A percentile compares a stretch with the other conserved stretches of the same genome.
These are phyloP conservation scores for Leptonema lineaticorne DNA, from an alignment of 1,140 invertebrate species.

Conservation along the genomic window DNA sequence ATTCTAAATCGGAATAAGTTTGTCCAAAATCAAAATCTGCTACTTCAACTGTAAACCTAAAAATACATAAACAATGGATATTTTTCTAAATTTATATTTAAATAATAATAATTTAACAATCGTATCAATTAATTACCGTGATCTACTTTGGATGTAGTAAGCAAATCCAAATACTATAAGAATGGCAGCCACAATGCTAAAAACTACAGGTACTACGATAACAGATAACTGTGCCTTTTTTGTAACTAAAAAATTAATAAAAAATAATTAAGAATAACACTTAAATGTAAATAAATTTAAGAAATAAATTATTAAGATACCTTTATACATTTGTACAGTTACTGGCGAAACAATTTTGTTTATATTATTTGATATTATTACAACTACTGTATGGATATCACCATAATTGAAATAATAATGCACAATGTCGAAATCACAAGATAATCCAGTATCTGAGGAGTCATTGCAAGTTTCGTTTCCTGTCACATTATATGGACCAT, in stretches of 20 bases:
- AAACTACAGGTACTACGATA: slow-evolving; percentile 79
- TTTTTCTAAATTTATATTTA: too few species aligned
- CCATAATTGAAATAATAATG: slow-evolving; percentile 69
- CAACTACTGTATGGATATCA: slow-evolving; percentile 68
- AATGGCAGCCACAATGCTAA: slow-evolving; percentile 75
- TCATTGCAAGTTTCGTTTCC: slow-evolving; percentile 72
- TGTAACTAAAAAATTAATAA: slow-evolving; percentile 60
- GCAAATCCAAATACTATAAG: slow-evolving; percentile 82
- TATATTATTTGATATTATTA: slow-evolving; percentile 74
- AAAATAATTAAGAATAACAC: not conserved
- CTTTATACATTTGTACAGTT: slow-evolving; percentile 78
- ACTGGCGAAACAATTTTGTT: slow-evolving; percentile 66
- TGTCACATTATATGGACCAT: slow-evolving; percentile 73
- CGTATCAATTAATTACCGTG: slow-evolving; percentile 59
- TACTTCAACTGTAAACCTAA: slow-evolving; percentile 77
- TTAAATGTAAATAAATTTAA: slow-evolving; percentile 15
- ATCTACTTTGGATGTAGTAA: slow-evolving; percentile 76
- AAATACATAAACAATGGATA: slow-evolving; percentile 41
- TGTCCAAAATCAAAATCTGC: slow-evolving; percentile 87
- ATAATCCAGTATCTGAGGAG: slow-evolving; percentile 45
- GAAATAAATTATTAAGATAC: slow-evolving; percentile 57
- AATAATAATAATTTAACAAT: too few species aligned
- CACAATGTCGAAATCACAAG: slow-evolving; percentile 63
- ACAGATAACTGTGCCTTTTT: slow-evolving; percentile 78
- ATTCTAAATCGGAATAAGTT: slow-evolving; percentile 72